Conservation (phyloP, 1,140 invertebrate genomes). For the Dufourea novaeangliae region DNA sequence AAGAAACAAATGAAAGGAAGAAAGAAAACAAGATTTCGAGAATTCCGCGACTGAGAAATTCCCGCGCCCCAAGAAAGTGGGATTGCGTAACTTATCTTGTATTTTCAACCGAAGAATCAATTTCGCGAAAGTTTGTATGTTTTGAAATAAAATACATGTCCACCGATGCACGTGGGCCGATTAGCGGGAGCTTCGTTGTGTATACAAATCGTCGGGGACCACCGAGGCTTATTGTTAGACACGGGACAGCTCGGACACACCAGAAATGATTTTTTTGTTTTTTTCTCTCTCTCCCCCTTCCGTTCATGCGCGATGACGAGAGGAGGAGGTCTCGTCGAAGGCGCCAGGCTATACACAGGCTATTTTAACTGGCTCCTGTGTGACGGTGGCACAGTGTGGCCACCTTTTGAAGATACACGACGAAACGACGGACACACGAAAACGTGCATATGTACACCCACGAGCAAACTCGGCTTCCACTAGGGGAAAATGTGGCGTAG, state of each 20-base stretch:
- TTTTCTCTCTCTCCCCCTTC: background rate
- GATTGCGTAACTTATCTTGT: background rate
- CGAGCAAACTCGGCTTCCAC: too few relatives aligned
- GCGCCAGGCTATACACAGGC: too few relatives aligned
- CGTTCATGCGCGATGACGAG: too few relatives aligned
- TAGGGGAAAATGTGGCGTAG: too few relatives aligned
- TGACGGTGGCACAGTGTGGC: background rate
- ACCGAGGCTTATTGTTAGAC: too few relatives aligned
- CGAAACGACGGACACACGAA: too few relatives aligned
- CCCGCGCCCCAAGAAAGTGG: background rate
- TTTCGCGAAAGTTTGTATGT: background rate
- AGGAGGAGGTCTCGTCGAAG: too few relatives aligned
- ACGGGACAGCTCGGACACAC: background rate
- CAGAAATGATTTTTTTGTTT: background rate
- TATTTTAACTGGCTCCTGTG: background rate
- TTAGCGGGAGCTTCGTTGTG: background rate
- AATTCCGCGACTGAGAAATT: background rate
- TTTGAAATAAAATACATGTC: background rate
- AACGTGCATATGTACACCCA: too few relatives aligned
- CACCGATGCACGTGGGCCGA: background rate
- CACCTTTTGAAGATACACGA: background rate
- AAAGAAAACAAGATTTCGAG: background rate
- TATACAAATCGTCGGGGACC: background rate
- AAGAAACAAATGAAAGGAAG: too few relatives aligned
- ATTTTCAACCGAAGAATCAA: background rate